A percentile compares a stretch with the other conserved stretches of the same genome.
Evolutionary conservation across 2,888 invertebrate genomes (phyloP).

Genomic region (Acanthococcus lagerstroemiae): DNA sequence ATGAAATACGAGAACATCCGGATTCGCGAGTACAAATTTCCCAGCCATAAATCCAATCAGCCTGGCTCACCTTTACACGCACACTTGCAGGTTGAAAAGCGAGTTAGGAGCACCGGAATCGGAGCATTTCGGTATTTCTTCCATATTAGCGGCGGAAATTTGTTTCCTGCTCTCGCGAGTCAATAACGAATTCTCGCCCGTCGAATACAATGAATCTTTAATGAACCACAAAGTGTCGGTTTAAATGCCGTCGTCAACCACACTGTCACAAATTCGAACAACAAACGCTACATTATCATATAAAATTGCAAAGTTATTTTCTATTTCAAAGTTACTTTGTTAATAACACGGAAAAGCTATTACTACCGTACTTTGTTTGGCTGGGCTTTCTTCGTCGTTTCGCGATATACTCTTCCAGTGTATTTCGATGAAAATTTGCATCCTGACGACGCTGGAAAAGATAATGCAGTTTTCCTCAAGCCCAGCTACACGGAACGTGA

Average conservation of each 20-base stretch:
- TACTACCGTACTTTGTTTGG: conserved; percentile 17
- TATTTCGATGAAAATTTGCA: conserved; percentile 1
- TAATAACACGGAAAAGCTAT: conserved; percentile 30
- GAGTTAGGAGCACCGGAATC: neutral
- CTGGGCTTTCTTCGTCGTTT: neutral
- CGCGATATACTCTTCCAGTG: neutral
- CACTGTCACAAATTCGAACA: conserved; percentile 26
- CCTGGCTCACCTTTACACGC: too few species aligned
- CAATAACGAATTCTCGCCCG: neutral
- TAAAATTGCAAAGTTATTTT: conserved; percentile 30
- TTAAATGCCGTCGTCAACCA: conserved; percentile 17
- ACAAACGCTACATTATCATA: conserved; percentile 30
- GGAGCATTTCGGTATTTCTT: neutral
- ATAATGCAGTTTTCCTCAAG: conserved; percentile 7
- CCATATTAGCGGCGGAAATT: too few species aligned
- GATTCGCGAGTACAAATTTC: neutral
- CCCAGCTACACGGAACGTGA: neutral
- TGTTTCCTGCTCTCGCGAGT: neutral
- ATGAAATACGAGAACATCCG: neutral
- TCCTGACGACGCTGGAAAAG: neutral
- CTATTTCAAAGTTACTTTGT: conserved; percentile 24
- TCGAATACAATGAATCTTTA: conserved; percentile 28
- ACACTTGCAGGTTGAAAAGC: neutral
- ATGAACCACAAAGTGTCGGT: conserved; percentile 28
- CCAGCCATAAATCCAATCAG: neutral